Percentiles rank a stretch among this genome's conserved stretches.
phyloP scores from a whole-genome alignment of 2,797 vertebrate species.

The Melanotaenia maccullochi region DNA sequence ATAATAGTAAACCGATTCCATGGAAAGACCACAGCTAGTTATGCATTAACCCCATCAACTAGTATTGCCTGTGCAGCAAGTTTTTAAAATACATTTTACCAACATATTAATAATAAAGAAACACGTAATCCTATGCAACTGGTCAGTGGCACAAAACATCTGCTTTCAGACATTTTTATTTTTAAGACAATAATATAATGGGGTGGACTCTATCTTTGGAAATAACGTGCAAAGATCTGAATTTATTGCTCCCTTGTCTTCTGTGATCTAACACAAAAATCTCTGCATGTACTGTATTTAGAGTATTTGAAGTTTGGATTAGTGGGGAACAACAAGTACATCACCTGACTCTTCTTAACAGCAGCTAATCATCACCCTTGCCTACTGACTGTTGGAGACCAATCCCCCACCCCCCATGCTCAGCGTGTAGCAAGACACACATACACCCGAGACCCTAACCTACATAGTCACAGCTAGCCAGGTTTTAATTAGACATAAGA shows the following conservation, averaged over 20 bases:
- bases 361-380: conserved; percentile 45
- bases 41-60: background rate
- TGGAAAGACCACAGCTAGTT: background rate
- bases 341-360: conserved; percentile 4
- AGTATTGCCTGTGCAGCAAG: background rate
- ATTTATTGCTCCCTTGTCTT: background rate
- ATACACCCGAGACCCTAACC: background rate
- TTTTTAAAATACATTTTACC: background rate
- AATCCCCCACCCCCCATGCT: conserved; percentile 1
- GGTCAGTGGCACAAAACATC: background rate
- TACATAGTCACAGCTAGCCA: background rate
- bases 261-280: background rate
- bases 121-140: background rate
- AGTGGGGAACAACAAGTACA: conserved; percentile 17
- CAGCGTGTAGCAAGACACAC: conserved; percentile 11
- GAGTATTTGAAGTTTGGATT: background rate
- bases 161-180: background rate
- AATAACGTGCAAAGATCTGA: background rate
- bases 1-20: background rate
- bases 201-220: background rate
- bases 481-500: conserved; percentile 66
- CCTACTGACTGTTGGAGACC: conserved; percentile 30
- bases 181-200: background rate
- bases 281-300: background rate
- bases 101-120: background rate